These are phyloP conservation scores for Enteromius fasciolatus DNA, from an alignment of 2,797 vertebrate species.

Conservation along the genomic window DNA sequence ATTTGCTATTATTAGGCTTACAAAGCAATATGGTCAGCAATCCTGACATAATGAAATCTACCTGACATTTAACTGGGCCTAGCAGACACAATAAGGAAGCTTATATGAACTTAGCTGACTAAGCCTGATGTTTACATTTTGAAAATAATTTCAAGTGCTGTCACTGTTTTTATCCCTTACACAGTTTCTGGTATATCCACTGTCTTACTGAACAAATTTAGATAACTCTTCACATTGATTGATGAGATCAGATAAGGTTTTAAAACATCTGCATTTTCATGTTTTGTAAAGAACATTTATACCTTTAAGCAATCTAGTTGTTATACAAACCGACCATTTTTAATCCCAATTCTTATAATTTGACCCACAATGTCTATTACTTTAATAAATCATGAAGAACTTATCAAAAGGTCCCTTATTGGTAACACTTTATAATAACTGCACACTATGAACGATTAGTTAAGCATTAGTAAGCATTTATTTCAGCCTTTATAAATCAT, in stretches of 20 bases:
- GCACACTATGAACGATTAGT: too few relatives aligned
- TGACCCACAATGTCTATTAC: too few relatives aligned
- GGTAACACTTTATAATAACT: too few relatives aligned
- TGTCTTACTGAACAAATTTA: background rate
- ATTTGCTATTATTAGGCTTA: slow-evolving; percentile 52
- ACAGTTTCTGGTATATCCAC: background rate
- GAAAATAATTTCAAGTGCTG: slow-evolving; percentile 40
- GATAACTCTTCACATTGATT: background rate
- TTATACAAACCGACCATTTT: background rate
- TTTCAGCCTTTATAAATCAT: too few relatives aligned
- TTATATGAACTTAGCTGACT: slow-evolving; percentile 49
- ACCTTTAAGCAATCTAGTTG: background rate
- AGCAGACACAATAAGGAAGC: slow-evolving; percentile 49
- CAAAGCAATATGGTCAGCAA: slow-evolving; percentile 51
- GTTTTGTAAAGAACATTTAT: background rate
- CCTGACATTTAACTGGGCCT: slow-evolving; percentile 53
- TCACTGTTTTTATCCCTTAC: slow-evolving; percentile 41
- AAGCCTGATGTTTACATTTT: slow-evolving; percentile 49
- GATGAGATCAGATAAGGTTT: background rate
- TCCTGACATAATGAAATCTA: slow-evolving; percentile 52
- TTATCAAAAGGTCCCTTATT: too few relatives aligned
- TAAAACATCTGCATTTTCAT: background rate
- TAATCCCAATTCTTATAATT: background rate
- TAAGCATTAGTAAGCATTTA: too few relatives aligned
- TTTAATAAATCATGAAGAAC: too few relatives aligned